Base-by-base conservation (phyloP, 1,140 invertebrate genomes). In the Xylocopa sonorina region DNA sequence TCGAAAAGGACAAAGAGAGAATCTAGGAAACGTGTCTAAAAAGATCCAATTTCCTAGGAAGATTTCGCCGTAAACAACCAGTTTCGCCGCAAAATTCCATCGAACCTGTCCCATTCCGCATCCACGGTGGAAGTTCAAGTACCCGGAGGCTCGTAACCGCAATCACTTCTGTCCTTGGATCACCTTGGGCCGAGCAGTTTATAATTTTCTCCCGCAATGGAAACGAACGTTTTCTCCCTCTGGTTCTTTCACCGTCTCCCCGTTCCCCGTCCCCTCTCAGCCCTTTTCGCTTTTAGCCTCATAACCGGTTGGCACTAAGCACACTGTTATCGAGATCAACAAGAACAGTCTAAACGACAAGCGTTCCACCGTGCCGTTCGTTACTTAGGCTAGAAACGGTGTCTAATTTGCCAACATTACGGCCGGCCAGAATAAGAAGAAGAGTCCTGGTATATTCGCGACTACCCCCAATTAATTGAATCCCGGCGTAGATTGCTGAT, bases 111-210 rank as follows among this genome's bases (percentile, higher is more conserved):
- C 53, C 43, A 73, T 83, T 79, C 69, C n/a, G 48, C 64, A 62
- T 64, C 38, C 48, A 53, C 34, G 32, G 38, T n/a, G 62, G 12
- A 46, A 67, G 48, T 68, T 85, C 69, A 55, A 21, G 12, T 64
- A 85, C 79, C 68, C 79, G 41, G 64, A 72, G 72, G 82, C 81
- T 85, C 74, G 73, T 46, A 78, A 85, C 84, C 84, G 58, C 84
- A 85, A 85, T 82, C 83, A 55, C 71, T 72, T 77, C 63, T 72
- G 78, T 74, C 78, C 81, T 73, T 71, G 75, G 68, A 74, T 78
- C 76, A 75, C 63, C 74, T 66, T 55, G 53, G 68, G 53, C 34
- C 32, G 53, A 60, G 77, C 58, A 83, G 82, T 87, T 87, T 85
- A 87, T 87, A 87, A 87, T 87, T 76, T 80, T 57, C 66, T 83